phyloP scores from a whole-genome alignment of 2,888 invertebrate genomes.

The Apantesis nais region DNA sequence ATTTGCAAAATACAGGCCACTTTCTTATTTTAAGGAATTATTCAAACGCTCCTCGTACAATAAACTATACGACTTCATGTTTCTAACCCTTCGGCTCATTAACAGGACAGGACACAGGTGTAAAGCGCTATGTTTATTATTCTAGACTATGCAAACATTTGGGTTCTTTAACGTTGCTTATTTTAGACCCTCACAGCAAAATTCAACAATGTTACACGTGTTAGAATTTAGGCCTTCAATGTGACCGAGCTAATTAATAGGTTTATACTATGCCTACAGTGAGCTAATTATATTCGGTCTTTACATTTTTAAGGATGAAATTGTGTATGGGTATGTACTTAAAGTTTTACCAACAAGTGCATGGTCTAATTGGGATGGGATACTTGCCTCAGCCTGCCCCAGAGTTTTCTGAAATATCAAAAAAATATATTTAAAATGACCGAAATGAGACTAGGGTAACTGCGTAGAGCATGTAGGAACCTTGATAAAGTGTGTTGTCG shows the following conservation, averaged over 20 bases:
- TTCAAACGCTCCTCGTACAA: too few relatives aligned
- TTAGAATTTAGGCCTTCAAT: not conserved
- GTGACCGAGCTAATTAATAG: not conserved
- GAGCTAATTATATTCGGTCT: not conserved
- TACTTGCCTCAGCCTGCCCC: too few relatives aligned
- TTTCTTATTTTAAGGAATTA: too few relatives aligned
- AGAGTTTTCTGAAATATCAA: too few relatives aligned
- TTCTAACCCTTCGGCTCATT: not conserved
- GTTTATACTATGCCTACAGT: not conserved
- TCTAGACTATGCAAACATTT: slow-evolving; percentile 19
- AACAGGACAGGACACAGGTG: not conserved
- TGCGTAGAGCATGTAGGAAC: too few relatives aligned
- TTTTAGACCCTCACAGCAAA: not conserved
- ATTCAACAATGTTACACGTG: not conserved
- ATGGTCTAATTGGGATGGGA: too few relatives aligned
- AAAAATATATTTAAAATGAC: too few relatives aligned
- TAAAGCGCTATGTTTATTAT: slow-evolving; percentile 19
- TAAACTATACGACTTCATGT: not conserved
- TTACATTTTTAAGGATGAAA: not conserved
- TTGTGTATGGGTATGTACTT: not conserved
- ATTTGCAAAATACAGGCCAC: too few relatives aligned
- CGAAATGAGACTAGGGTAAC: not conserved
- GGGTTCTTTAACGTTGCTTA: slow-evolving; percentile 8
- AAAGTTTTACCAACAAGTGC: too few relatives aligned
- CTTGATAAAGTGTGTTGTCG: too few relatives aligned